Conservation (phyloP, 2,113 vertebrate genomes). For the Cynocephalus volans region DNA sequence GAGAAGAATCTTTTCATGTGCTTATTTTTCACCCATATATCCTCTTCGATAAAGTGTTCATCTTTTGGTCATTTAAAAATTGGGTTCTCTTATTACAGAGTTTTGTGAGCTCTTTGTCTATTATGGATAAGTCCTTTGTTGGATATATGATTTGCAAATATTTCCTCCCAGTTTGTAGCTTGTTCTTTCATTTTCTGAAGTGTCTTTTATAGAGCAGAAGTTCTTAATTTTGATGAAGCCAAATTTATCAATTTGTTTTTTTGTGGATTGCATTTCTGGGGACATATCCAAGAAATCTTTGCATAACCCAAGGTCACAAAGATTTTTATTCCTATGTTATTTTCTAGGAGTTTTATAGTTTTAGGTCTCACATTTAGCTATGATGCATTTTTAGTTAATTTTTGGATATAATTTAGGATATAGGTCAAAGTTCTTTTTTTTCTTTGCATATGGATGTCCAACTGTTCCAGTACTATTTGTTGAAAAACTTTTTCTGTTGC, state of each 20-base stretch:
- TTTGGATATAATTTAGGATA: background rate
- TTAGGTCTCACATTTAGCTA: background rate
- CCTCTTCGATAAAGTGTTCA: slow-evolving; percentile 44
- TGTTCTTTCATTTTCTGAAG: background rate
- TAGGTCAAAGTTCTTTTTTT: background rate
- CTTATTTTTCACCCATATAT: background rate
- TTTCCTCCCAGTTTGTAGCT: background rate
- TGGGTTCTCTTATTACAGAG: background rate
- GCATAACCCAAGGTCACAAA: background rate
- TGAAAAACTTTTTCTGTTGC: background rate
- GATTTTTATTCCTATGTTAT: background rate
- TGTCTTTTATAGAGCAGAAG: slow-evolving; percentile 25
- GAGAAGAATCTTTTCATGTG: background rate
- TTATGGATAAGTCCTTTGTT: background rate
- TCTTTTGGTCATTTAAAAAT: background rate
- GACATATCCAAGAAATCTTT: background rate
- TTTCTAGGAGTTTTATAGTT: slow-evolving; percentile 1
- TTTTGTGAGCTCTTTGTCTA: background rate
- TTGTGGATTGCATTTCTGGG: background rate
- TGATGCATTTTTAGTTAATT: background rate
- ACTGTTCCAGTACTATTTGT: background rate
- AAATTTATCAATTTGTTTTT: slow-evolving; percentile 35
- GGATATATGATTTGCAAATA: background rate
- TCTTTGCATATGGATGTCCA: background rate
- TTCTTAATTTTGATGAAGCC: background rate